These are phyloP conservation scores for Microplitis demolitor DNA, from an alignment of 1,140 invertebrate species.

Conservation along the genomic window DNA sequence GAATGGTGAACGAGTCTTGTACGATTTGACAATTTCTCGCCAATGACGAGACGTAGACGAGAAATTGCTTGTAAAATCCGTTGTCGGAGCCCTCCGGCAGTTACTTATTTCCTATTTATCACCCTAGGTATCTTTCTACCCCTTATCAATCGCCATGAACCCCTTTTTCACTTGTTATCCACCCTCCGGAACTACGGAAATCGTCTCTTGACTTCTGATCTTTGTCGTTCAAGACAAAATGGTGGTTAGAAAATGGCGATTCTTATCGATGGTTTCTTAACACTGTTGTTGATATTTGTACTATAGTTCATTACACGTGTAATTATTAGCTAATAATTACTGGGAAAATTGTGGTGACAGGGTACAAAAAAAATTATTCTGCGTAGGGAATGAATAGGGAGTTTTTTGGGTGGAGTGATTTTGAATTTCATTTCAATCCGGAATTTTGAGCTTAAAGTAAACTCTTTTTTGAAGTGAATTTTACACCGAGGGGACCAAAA, in stretches of 20 bases:
- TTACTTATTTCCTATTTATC: constrained; percentile 61
- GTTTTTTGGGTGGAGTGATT: too few species aligned
- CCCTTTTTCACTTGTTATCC: constrained; percentile 16
- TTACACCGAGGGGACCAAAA: too few species aligned
- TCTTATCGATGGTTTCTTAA: too few species aligned
- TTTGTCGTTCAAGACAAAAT: constrained; percentile 50
- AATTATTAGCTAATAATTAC: too few species aligned
- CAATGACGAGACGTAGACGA: constrained; percentile 52
- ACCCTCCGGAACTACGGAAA: constrained; percentile 32
- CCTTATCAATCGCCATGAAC: constrained; percentile 3
- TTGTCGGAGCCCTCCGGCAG: constrained; percentile 52
- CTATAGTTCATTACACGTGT: too few species aligned
- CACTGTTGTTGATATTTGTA: too few species aligned
- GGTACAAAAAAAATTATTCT: too few species aligned
- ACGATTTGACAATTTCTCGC: constrained; percentile 56
- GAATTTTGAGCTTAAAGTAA: too few species aligned
- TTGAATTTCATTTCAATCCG: too few species aligned
- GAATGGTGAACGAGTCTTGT: constrained; percentile 17
- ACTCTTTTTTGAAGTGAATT: too few species aligned
- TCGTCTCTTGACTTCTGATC: constrained; percentile 38
- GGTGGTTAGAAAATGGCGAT: constrained; percentile 46
- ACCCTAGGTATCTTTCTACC: constrained; percentile 26
- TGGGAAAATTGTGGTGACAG: too few species aligned
- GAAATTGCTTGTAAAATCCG: constrained; percentile 59
- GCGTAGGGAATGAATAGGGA: too few species aligned